Conservation (phyloP, 2,113 vertebrate species). For the Cephalopholis sonnerati region DNA sequence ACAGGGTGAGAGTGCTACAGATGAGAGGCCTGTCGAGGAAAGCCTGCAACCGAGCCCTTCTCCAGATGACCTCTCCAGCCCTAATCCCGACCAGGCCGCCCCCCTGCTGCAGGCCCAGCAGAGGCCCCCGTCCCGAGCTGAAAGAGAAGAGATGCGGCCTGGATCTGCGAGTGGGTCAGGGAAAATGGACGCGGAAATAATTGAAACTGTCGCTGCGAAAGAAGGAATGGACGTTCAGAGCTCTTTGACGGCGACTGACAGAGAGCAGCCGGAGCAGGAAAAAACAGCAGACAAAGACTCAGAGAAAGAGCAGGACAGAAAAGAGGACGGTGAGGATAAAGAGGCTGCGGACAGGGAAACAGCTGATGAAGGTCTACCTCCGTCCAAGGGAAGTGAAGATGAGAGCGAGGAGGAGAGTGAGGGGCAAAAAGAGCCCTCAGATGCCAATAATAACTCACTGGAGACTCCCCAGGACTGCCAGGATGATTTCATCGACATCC, state of each 20-base stretch:
- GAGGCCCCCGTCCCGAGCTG: slow-evolving; percentile 73
- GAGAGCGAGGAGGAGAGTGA: slow-evolving; percentile 72
- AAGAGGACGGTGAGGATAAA: slow-evolving; percentile 42
- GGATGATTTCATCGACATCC: slow-evolving; percentile 48
- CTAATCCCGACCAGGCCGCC: slow-evolving; percentile 76
- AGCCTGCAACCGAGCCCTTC: slow-evolving; percentile 60
- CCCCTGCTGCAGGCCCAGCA: slow-evolving; percentile 82
- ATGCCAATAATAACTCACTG: slow-evolving; percentile 81
- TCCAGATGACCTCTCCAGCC: slow-evolving; percentile 81
- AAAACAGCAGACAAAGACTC: slow-evolving; percentile 37
- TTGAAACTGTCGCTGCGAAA: slow-evolving; percentile 30
- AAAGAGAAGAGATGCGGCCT: slow-evolving; percentile 42
- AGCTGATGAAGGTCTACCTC: slow-evolving; percentile 77
- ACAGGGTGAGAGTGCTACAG: slow-evolving; percentile 57
- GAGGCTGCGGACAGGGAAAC: slow-evolving; percentile 62
- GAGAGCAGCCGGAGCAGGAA: slow-evolving; percentile 48
- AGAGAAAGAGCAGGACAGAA: slow-evolving; percentile 28
- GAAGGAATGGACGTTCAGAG: slow-evolving; percentile 45
- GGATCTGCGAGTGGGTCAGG: slow-evolving; percentile 26
- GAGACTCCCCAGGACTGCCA: slow-evolving; percentile 51
- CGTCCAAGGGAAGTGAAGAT: slow-evolving; percentile 76
- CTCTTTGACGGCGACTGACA: slow-evolving; percentile 18
- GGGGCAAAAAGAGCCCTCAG: slow-evolving; percentile 69
- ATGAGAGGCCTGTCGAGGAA: slow-evolving; percentile 61
- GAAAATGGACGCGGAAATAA: slow-evolving; percentile 47